phyloP scores from a whole-genome alignment of 2,113 vertebrate species.

The Empidonax alnorum region DNA sequence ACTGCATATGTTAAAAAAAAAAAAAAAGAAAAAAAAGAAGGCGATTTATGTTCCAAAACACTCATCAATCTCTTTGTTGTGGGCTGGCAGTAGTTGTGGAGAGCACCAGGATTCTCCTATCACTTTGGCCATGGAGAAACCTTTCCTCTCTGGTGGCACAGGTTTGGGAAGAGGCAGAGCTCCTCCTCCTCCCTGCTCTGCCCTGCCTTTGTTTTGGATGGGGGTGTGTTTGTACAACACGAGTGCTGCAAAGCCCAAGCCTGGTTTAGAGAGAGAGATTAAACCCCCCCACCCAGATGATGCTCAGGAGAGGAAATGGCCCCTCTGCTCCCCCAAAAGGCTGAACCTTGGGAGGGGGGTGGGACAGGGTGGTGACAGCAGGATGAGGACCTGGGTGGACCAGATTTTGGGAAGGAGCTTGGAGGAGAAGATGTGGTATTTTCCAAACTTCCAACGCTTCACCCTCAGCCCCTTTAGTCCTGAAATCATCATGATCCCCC shows the following conservation, averaged over 20 bases:
- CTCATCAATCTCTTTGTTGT: not conserved
- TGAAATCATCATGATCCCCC: rapidly evolving
- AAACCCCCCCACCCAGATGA: not conserved
- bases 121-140: not conserved
- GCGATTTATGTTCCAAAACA: not conserved
- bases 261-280: not conserved
- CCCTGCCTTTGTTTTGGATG: not conserved
- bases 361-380: not conserved
- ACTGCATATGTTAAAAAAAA: not conserved
- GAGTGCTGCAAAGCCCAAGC: not conserved
- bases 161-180: not conserved
- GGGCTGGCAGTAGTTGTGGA: not conserved
- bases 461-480: not conserved
- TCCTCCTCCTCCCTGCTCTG: not conserved
- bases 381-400: not conserved
- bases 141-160: not conserved
- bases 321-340: not conserved
- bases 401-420: not conserved
- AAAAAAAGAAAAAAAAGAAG: not conserved
- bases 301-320: not conserved
- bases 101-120: rapidly evolving
- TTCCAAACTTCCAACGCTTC: not conserved
- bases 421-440: rapidly evolving
- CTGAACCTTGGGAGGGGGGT: rapidly evolving
- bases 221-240: not conserved